Percentiles rank a stretch among this genome's conserved stretches.
These are phyloP conservation scores for Phyllostomus discolor DNA, from an alignment of 2,113 vertebrate species.

Conservation along the genomic window DNA sequence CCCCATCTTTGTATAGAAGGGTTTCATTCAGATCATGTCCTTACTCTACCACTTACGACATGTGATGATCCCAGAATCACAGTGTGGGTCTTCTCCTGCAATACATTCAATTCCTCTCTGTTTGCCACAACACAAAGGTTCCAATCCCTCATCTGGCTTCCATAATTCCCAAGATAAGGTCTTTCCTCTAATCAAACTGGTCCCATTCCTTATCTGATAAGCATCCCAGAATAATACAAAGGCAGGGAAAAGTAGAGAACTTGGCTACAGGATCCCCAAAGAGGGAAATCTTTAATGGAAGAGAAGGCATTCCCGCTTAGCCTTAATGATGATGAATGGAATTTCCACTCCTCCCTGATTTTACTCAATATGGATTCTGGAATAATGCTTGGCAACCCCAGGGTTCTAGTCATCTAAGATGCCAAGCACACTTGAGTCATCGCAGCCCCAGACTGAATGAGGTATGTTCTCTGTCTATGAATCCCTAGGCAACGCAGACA, in stretches of 20 bases:
- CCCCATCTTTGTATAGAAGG: neutral
- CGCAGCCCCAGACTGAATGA: too few species aligned
- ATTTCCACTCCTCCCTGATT: neutral
- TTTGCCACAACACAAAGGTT: neutral
- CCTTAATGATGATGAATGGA: neutral
- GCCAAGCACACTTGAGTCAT: neutral
- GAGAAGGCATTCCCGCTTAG: neutral
- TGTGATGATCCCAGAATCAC: neutral
- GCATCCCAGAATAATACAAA: neutral
- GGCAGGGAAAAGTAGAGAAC: neutral
- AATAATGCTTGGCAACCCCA: neutral
- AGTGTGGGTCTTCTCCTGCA: neutral
- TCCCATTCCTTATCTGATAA: neutral
- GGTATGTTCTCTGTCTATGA: accelerated
- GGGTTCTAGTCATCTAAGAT: neutral
- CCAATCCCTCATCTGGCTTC: neutral
- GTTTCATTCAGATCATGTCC: neutral
- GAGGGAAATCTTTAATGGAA: neutral
- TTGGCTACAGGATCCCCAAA: neutral
- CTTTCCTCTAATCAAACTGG: neutral
- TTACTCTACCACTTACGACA: neutral
- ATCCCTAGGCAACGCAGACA: neutral
- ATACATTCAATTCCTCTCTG: neutral
- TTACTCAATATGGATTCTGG: neutral
- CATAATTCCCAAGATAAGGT: neutral